phyloP scores from a whole-genome alignment of 2,888 invertebrate genomes.

The Drosophila nr. medialis region DNA sequence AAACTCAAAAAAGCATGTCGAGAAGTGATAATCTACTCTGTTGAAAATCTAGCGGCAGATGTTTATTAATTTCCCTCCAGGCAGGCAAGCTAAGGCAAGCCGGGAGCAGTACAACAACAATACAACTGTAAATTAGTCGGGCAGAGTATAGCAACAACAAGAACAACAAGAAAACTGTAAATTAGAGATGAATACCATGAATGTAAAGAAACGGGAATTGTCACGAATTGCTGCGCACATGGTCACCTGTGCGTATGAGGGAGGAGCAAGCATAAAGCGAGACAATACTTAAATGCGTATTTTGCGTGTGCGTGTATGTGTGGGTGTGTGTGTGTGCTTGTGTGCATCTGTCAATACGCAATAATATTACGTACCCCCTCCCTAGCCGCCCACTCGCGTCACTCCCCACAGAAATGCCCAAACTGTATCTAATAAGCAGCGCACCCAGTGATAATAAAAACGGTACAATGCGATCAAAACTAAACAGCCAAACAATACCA shows the following conservation, averaged over 20 bases:
- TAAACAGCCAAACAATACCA: conserved; percentile 40
- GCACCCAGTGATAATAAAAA: conserved; percentile 47
- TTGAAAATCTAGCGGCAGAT: conserved; percentile 48
- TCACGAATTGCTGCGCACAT: conserved; percentile 56
- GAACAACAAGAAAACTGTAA: conserved; percentile 46
- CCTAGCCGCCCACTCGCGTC: conserved; percentile 1
- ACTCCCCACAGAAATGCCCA: conserved; percentile 9
- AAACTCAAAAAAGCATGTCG: conserved; percentile 67
- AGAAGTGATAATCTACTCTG: conserved; percentile 67
- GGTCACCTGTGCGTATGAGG: conserved; percentile 36
- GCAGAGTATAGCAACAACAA: neutral
- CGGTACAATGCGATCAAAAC: conserved; percentile 54
- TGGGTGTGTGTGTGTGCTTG: neutral
- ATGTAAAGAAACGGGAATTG: conserved; percentile 47
- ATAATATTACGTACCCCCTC: conserved; percentile 3
- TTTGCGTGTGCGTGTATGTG: neutral
- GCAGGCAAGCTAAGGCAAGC: conserved; percentile 2
- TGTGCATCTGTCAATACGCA: conserved; percentile 7
- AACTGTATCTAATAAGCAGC: conserved; percentile 49
- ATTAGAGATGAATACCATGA: conserved; percentile 33
- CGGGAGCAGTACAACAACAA: conserved; percentile 10
- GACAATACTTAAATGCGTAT: conserved; percentile 27
- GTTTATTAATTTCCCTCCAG: conserved; percentile 30
- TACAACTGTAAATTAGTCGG: conserved; percentile 49
- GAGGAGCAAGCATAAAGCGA: conserved; percentile 21